Percentiles rank a stretch among this genome's conserved stretches.
Conservation (phyloP, 2,797 vertebrate species). For the Pelodytes ibericus region DNA sequence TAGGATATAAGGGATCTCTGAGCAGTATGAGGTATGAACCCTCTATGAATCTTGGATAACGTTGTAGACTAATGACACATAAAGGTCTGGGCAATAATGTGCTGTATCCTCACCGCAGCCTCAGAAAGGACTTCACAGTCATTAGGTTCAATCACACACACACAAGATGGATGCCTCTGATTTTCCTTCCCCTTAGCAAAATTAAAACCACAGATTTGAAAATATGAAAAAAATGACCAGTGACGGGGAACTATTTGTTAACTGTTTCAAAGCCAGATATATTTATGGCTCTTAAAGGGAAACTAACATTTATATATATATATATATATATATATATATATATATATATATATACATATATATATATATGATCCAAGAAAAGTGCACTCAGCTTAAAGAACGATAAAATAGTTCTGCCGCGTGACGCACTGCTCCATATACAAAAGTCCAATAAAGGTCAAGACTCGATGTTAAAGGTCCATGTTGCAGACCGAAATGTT, state of each 20-base stretch:
- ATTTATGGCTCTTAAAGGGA: background rate
- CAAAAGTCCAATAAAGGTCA: too few species aligned
- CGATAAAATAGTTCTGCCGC: too few species aligned
- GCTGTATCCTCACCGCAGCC: background rate
- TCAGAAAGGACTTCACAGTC: background rate
- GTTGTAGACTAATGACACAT: background rate
- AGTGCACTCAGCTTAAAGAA: too few species aligned
- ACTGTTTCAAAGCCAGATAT: background rate
- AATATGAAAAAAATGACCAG: background rate
- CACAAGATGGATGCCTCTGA: background rate
- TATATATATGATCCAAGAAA: too few species aligned
- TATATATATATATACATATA: too few species aligned
- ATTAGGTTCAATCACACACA: background rate
- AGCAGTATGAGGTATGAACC: background rate
- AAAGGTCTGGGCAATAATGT: background rate
- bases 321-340: too few species aligned
- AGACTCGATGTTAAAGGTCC: too few species aligned
- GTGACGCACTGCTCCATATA: too few species aligned
- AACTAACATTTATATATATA: too few species aligned
- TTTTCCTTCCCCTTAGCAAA: background rate
- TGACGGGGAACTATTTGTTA: background rate
- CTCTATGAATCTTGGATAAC: background rate
- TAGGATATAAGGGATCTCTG: constrained; percentile 20
- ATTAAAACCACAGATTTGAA: background rate
- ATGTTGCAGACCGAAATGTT: too few species aligned